Conservation (phyloP, 2,113 vertebrate species). For the Carassius auratus region DNA sequence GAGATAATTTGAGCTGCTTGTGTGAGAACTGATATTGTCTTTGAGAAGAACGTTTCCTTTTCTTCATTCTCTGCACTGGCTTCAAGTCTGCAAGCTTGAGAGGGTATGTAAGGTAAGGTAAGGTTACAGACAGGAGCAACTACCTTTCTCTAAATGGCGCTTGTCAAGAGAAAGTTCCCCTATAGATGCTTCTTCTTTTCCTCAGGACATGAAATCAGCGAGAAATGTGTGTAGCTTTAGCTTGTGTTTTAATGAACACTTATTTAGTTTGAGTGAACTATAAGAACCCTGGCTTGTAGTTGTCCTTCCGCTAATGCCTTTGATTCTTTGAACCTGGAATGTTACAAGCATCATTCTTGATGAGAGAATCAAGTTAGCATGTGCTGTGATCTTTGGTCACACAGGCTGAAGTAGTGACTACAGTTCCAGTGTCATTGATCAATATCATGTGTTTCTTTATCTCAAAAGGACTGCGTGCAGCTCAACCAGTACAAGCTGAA, state of each 20-base stretch:
- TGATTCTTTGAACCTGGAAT: background rate
- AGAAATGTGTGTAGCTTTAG: constrained; percentile 15
- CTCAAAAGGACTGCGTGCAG: constrained; percentile 90
- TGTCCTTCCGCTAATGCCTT: background rate
- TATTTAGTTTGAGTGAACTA: background rate
- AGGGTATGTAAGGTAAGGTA: constrained; percentile 37
- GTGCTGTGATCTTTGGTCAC: constrained; percentile 20
- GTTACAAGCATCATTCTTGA: background rate
- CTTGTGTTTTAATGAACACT: background rate
- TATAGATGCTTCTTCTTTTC: constrained; percentile 34
- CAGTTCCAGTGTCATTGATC: background rate
- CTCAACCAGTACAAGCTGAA: constrained; percentile 98
- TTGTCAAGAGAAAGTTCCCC: constrained; percentile 5
- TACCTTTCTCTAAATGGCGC: constrained; percentile 1
- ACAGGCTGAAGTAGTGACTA: background rate
- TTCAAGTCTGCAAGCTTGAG: constrained; percentile 36
- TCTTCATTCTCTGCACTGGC: constrained; percentile 35
- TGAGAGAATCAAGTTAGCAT: background rate
- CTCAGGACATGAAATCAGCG: constrained; percentile 1
- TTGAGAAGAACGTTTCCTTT: constrained; percentile 39
- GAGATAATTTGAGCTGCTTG: constrained; percentile 3
- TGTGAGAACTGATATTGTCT: constrained; percentile 24
- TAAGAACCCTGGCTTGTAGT: background rate
- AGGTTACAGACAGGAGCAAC: constrained; percentile 31
- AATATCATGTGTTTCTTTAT: background rate